phyloP scores from a whole-genome alignment of 2,113 vertebrate species.

The Laticauda colubrina region DNA sequence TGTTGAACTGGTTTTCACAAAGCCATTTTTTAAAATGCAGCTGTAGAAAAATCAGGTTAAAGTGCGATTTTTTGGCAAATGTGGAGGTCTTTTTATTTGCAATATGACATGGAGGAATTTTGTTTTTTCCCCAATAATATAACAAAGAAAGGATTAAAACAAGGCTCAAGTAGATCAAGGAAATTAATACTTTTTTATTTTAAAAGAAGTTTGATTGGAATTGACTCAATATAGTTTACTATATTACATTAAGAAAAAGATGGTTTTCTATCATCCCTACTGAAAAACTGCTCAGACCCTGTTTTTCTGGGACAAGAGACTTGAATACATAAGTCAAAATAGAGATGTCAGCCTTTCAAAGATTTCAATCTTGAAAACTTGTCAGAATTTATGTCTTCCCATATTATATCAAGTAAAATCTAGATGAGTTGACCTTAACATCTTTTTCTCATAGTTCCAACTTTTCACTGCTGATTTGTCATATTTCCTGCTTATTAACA shows the following conservation, averaged over 20 bases:
- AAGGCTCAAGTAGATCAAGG: background rate
- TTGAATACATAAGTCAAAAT: background rate
- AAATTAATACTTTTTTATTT: background rate
- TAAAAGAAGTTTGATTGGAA: background rate
- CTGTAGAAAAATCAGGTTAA: background rate
- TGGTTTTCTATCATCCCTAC: background rate
- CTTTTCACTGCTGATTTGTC: background rate
- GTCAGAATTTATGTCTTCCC: background rate
- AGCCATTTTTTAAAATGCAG: background rate
- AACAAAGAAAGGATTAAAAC: background rate
- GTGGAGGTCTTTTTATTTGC: background rate
- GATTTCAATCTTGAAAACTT: background rate
- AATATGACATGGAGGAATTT: background rate
- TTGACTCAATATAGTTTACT: background rate
- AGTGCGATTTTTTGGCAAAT: background rate
- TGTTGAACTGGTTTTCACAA: background rate
- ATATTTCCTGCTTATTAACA: background rate
- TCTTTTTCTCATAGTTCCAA: background rate
- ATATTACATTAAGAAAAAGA: background rate
- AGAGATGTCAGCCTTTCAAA: background rate
- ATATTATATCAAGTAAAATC: background rate
- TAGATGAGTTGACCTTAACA: background rate
- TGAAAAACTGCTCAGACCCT: background rate
- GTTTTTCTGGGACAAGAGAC: background rate
- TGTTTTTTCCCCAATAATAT: background rate